Percentiles rank a stretch among this genome's conserved stretches.
phyloP scores from a whole-genome alignment of 2,113 vertebrate species.

The Antennarius striatus region DNA sequence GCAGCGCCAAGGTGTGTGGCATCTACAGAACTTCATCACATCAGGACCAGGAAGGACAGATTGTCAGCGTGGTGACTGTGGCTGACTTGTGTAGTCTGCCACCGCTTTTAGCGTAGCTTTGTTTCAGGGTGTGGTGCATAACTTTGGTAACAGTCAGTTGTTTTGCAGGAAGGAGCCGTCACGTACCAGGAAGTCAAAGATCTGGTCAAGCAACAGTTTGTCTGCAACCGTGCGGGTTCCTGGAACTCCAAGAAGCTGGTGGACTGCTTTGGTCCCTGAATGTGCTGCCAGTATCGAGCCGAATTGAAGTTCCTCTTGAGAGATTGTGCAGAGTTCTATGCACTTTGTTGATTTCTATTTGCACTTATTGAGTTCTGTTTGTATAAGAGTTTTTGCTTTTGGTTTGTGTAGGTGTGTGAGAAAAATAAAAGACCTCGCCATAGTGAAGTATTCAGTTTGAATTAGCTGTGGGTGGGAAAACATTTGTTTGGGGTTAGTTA shows the following conservation, averaged over 20 bases:
- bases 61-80: background rate
- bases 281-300: background rate
- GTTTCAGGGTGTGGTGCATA: background rate
- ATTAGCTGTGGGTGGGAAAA: constrained; percentile 42
- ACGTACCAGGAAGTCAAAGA: constrained; percentile 65
- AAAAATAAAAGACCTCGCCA: constrained; percentile 50
- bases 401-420: constrained; percentile 51
- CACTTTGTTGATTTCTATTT: background rate
- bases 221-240: constrained; percentile 35
- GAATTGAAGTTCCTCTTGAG: background rate
- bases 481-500: constrained; percentile 8
- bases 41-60: no score
- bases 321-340: constrained; percentile 19
- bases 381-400: constrained; percentile 19
- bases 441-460: constrained; percentile 37
- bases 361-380: constrained; percentile 17
- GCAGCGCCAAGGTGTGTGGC: constrained; percentile 70
- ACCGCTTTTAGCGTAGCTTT: background rate
- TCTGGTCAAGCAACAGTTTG: constrained; percentile 53
- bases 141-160: background rate
- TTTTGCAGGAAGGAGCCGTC: constrained; percentile 44
- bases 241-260: constrained; percentile 68
- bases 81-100: background rate
- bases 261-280: constrained; percentile 58
- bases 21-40: no score